Percentiles rank a stretch among this genome's conserved stretches.
These are phyloP conservation scores for Silurus meridionalis DNA, from an alignment of 2,113 vertebrate genomes.

Conservation along the genomic window DNA sequence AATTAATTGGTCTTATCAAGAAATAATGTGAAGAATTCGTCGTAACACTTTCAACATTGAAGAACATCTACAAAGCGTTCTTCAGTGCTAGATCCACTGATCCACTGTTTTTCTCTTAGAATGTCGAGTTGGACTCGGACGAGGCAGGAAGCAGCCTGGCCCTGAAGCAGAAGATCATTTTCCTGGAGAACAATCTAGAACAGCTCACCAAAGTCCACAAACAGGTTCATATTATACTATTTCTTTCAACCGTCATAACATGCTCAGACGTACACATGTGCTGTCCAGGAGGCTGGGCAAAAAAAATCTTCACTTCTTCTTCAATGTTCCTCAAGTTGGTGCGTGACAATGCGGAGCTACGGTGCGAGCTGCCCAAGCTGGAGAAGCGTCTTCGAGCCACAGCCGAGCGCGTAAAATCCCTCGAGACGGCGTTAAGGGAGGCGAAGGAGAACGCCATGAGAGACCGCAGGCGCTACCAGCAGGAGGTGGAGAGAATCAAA, in stretches of 20 bases:
- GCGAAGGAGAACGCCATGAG: conserved; percentile 88
- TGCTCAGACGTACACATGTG: neutral
- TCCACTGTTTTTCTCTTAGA: conserved; percentile 64
- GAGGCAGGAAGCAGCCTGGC: conserved; percentile 84
- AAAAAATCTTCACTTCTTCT: neutral
- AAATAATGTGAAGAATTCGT: neutral
- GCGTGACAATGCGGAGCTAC: conserved; percentile 87
- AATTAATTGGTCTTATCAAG: neutral
- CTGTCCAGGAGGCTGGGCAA: neutral
- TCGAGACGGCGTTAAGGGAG: conserved; percentile 84
- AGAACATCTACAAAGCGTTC: neutral
- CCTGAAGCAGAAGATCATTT: conserved; percentile 90
- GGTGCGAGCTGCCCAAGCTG: conserved; percentile 88
- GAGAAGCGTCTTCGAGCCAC: conserved; percentile 87
- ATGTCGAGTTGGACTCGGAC: conserved; percentile 82
- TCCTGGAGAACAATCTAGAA: conserved; percentile 89
- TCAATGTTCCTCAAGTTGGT: conserved; percentile 70
- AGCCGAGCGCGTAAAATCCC: conserved; percentile 83
- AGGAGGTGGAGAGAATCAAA: conserved; percentile 90
- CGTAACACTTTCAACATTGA: neutral
- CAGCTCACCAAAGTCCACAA: conserved; percentile 92
- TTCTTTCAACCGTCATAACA: neutral
- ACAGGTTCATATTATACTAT: conserved; percentile 69
- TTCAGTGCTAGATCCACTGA: too few relatives aligned
- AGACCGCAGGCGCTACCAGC: conserved; percentile 86